Evolutionary conservation across 2,888 invertebrate species (phyloP).

Genomic region (Cremastobaeus sp.): DNA sequence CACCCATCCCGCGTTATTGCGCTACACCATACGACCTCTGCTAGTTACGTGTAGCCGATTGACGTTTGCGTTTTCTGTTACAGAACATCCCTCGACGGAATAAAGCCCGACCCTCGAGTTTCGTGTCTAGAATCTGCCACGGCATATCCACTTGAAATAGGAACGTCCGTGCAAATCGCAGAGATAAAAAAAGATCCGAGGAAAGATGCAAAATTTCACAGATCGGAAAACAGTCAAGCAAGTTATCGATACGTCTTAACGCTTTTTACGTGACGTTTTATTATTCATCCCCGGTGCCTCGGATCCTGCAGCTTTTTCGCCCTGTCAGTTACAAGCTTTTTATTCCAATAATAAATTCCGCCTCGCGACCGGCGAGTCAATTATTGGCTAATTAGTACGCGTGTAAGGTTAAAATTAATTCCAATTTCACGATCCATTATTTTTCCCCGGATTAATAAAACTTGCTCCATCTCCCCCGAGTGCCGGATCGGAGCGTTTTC

Average conservation of each 20-base stretch:
- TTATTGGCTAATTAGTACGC: no score
- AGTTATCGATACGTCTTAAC: not conserved
- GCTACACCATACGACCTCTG: constrained; percentile 55
- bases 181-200: constrained; percentile 38
- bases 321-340: no score
- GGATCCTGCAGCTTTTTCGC: no score
- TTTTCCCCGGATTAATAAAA: no score
- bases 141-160: constrained; percentile 64
- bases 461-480: no score
- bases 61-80: constrained; percentile 65
- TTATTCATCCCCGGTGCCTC: no score
- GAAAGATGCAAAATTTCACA: constrained; percentile 39
- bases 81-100: constrained; percentile 63
- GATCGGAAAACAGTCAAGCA: constrained; percentile 17
- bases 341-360: no score
- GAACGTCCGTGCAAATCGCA: constrained; percentile 60
- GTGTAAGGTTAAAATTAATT: no score
- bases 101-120: constrained; percentile 60
- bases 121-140: constrained; percentile 62
- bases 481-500: no score
- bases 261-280: no score
- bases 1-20: constrained; percentile 52
- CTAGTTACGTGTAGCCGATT: constrained; percentile 60
- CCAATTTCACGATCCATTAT: no score
- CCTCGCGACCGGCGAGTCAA: no score